Evolutionary conservation across 37 sponge, comb jelly and placozoan genomes (phyloP), one percentile per base, ranked within the genome.

Genomic region (Agelas oroides): DNA sequence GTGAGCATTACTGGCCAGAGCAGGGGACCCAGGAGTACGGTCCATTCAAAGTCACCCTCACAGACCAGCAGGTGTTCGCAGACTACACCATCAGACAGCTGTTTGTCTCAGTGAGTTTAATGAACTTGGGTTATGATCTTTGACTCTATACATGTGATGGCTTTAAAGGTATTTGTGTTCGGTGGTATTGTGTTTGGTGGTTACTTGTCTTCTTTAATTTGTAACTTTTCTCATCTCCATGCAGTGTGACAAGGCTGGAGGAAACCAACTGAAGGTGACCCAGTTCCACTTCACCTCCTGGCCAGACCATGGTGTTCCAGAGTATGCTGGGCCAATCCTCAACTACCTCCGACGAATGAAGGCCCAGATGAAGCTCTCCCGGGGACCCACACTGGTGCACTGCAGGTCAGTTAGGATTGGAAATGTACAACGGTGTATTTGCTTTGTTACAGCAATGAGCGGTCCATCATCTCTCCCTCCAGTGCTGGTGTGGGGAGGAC

Each of bases 401-500:
- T 90, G 91, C 75, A 84, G 85, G 90, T 90, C 18, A 53, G 87
- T 32, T 20, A 46, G 46, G 8, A 46, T 12, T 46, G 46, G 46
- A 46, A 12, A 12, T 46, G 8, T 8, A n/a, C n/a, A n/a, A n/a
- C n/a, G n/a, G n/a, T 46, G 46, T 8, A 46, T 46, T 3, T 46
- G 46, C 46, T 46, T 46, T 46, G 46, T 46, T 3, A 46, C 3
- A 12, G 46, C 6, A 12, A 8, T 46, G 46, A 12, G 46, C 46
- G 46, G 46, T n/a, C 8, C 46, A 46, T 46, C 46, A 3, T 46
- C 8, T 46, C 25, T 31, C 16, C 24, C 31, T 80, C n/a, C 71
- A 91, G 92, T 91, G 92, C 92, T 87, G 92, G 92, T 68, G 92
- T 91, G 21, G 92, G 92, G 27, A 83, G 92, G 37, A 87, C 88